These are phyloP conservation scores for Aphidius gifuensis DNA, from an alignment of 1,140 invertebrate species.

Conservation along the genomic window DNA sequence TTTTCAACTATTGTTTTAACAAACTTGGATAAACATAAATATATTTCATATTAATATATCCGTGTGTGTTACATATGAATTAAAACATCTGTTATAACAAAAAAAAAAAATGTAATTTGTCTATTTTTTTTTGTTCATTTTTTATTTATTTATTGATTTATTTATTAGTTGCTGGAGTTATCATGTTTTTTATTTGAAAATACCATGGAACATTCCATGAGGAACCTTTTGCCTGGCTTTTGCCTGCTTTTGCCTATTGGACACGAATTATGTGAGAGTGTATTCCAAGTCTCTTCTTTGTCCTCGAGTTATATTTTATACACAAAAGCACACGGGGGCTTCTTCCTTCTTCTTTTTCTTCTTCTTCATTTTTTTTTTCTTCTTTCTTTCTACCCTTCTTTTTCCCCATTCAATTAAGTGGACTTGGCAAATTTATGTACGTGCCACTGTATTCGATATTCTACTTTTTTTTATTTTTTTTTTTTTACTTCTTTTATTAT, in stretches of 20 bases:
- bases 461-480: conserved; percentile 36
- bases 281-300: conserved; percentile 28
- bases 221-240: no score
- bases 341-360: conserved; percentile 3
- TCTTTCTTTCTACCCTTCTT: conserved; percentile 25
- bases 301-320: conserved; percentile 16
- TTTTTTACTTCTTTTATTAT: conserved; percentile 29
- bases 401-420: conserved; percentile 55
- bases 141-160: no score
- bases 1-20: conserved; percentile 31
- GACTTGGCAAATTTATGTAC: conserved; percentile 52
- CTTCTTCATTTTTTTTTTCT: conserved; percentile 19
- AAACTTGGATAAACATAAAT: conserved; percentile 10
- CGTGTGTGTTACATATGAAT: no score
- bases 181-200: no score
- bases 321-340: conserved; percentile 8
- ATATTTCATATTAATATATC: conserved; percentile 20
- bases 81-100: no score
- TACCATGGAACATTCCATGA: no score
- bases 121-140: no score
- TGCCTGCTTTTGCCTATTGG: no score
- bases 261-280: no score
- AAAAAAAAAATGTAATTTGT: no score
- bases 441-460: conserved; percentile 47
- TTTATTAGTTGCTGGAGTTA: no score